Evolutionary conservation across 2,888 invertebrate species (phyloP).

Genomic region (Zaprionus bogoriensis): DNA sequence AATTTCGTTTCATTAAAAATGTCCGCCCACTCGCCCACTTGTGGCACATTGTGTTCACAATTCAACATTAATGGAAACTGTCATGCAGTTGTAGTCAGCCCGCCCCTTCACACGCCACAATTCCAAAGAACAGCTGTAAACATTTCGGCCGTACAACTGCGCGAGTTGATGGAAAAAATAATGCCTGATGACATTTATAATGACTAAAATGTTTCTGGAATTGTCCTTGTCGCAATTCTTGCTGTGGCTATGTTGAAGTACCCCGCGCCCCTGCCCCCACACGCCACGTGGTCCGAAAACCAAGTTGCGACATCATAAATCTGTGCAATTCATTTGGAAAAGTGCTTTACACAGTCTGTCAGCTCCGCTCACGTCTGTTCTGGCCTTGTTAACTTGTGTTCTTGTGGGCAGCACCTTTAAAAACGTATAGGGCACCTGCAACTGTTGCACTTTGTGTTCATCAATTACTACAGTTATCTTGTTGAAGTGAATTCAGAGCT

Average conservation of each 20-base stretch:
- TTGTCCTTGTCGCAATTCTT: conserved; percentile 19
- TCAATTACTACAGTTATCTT: background rate
- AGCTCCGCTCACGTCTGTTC: conserved; percentile 7
- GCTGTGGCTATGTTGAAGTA: conserved; percentile 15
- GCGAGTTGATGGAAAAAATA: conserved; percentile 69
- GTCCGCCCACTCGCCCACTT: conserved; percentile 19
- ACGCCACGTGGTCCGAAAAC: conserved; percentile 24
- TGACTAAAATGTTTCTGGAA: conserved; percentile 59
- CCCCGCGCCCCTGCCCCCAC: background rate
- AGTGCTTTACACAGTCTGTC: conserved; percentile 28
- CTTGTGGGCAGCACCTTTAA: background rate
- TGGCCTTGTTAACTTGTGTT: background rate
- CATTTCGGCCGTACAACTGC: conserved; percentile 47
- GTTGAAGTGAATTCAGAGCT: background rate
- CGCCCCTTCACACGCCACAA: background rate
- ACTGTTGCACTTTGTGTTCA: too few species aligned
- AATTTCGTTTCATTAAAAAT: conserved; percentile 69
- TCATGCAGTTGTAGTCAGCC: conserved; percentile 25
- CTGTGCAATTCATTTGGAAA: conserved; percentile 35
- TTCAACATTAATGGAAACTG: conserved; percentile 49
- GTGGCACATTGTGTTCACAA: conserved; percentile 39
- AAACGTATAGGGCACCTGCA: too few species aligned
- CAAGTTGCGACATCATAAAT: conserved; percentile 46
- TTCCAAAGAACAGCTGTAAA: conserved; percentile 47
- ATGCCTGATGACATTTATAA: conserved; percentile 73